phyloP scores from a whole-genome alignment of 2,888 invertebrate genomes.

The Aphodius sticticus region DNA sequence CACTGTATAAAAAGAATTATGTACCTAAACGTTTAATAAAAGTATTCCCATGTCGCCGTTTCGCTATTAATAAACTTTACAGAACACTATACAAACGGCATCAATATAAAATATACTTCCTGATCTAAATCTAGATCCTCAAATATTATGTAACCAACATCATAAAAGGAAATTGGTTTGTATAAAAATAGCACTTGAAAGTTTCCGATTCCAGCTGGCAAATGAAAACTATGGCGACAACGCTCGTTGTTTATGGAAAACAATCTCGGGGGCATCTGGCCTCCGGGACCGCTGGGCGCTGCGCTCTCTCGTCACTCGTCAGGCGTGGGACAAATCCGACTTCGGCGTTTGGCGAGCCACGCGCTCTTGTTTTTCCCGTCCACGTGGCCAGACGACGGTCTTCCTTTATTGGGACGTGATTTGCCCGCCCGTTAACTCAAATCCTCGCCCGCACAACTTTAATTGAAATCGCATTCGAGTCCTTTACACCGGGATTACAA shows the following conservation, averaged over 20 bases:
- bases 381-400: conserved; percentile 9
- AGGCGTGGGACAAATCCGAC: neutral
- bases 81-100: no score
- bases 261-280: neutral
- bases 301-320: neutral
- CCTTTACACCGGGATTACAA: conserved; percentile 23
- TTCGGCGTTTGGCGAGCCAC: conserved; percentile 9
- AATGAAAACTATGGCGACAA: neutral
- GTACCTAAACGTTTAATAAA: no score
- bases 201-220: neutral
- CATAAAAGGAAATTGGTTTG: neutral
- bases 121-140: no score
- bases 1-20: no score
- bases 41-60: no score
- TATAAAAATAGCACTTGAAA: neutral
- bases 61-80: no score
- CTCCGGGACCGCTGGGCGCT: neutral
- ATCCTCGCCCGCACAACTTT: conserved; percentile 21
- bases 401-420: conserved; percentile 28
- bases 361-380: conserved; percentile 26
- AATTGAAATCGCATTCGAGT: conserved; percentile 29
- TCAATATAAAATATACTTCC: no score
- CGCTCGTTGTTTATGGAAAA: neutral
- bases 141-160: no score
- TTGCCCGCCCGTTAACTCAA: conserved; percentile 17